A percentile compares a stretch with the other conserved stretches of the same genome.
Conservation (phyloP, 2,888 invertebrate species). For the Adelphocoris suturalis region DNA sequence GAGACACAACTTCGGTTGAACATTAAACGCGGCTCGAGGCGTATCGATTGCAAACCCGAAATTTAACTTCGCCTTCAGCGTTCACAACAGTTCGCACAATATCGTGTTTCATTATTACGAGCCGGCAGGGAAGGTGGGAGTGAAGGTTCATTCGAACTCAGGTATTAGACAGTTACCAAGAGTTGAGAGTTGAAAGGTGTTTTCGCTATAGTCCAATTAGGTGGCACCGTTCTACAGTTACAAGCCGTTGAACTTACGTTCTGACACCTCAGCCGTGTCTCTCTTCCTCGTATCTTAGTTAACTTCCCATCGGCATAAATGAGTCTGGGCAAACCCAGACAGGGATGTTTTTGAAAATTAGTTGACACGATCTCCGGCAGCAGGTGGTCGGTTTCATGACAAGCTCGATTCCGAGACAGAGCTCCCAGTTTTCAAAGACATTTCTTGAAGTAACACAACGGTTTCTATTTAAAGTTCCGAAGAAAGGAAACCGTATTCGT, state of each 20-base stretch:
- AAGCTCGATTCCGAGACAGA: no score
- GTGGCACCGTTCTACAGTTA: conserved; percentile 3
- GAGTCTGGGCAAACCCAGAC: background rate
- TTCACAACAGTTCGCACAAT: background rate
- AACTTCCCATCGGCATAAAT: background rate
- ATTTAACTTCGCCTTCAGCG: background rate
- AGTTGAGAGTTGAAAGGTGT: conserved; percentile 32
- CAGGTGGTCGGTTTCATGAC: background rate
- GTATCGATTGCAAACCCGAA: background rate
- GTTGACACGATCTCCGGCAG: background rate
- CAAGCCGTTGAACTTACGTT: conserved; percentile 9
- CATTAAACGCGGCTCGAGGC: background rate
- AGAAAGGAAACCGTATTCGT: no score
- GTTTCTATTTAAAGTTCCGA: no score
- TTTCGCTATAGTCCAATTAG: conserved; percentile 4
- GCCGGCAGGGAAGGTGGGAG: background rate
- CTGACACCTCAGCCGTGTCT: conserved; percentile 7
- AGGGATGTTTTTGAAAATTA: conserved; percentile 1
- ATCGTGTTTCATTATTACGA: conserved; percentile 31
- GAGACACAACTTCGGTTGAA: background rate
- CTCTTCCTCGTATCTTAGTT: background rate
- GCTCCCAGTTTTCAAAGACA: no score
- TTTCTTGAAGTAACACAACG: no score
- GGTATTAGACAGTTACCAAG: conserved; percentile 9
- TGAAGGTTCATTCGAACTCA: conserved; percentile 28